Conservation (phyloP, 1,140 invertebrate genomes). For the Polyergus mexicanus region DNA sequence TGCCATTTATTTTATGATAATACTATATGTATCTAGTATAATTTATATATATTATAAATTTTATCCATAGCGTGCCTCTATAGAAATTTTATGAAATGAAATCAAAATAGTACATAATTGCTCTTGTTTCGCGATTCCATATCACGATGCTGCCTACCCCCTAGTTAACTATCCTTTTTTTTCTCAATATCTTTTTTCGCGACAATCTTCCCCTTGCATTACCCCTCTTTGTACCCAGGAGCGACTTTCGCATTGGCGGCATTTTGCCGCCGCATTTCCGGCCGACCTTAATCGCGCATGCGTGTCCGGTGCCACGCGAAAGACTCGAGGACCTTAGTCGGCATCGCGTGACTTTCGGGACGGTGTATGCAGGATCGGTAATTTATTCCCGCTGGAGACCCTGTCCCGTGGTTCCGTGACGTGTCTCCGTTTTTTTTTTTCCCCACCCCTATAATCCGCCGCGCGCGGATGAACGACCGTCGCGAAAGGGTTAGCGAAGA, state of each 20-base stretch:
- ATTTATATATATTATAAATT: too few species aligned
- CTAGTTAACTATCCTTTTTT: conserved; percentile 5
- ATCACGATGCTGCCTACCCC: not conserved
- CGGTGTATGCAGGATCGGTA: conserved; percentile 17
- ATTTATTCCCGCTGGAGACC: conserved; percentile 64
- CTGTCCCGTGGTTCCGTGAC: conserved; percentile 22
- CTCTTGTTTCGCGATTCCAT: not conserved
- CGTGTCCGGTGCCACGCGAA: conserved; percentile 55
- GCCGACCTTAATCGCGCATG: conserved; percentile 61
- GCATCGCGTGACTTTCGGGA: conserved; percentile 60
- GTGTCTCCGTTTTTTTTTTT: conserved; percentile 46
- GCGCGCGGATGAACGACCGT: conserved; percentile 38
- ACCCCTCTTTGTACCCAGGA: not conserved
- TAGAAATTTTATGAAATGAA: not conserved
- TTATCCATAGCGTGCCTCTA: too few species aligned
- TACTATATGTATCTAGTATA: not conserved
- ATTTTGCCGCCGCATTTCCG: conserved; percentile 40
- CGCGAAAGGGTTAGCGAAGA: conserved; percentile 34
- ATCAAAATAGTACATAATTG: not conserved
- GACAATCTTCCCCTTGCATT: not conserved
- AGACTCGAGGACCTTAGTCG: conserved; percentile 33
- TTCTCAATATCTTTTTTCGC: conserved; percentile 20
- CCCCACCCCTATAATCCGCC: conserved; percentile 40
- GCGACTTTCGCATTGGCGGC: conserved; percentile 13
- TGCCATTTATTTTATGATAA: too few species aligned